A percentile compares a stretch with the other conserved stretches of the same genome.
These are phyloP conservation scores for Ailuropoda melanoleuca DNA, from an alignment of 2,113 vertebrate species.

Conservation along the genomic window DNA sequence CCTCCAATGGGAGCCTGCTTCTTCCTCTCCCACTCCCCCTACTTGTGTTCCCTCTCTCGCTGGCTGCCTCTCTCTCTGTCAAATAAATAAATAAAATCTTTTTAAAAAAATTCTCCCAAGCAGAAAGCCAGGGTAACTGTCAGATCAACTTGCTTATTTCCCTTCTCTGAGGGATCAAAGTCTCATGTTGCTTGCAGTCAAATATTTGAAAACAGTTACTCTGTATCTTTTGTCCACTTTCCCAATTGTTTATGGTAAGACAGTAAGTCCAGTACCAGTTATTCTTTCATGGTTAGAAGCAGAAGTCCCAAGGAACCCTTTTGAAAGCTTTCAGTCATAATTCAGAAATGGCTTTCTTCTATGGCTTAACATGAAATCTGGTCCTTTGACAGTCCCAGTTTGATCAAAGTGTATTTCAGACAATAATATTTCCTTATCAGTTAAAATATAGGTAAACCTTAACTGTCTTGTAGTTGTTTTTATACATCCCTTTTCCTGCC, in stretches of 20 bases:
- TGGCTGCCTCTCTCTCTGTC: no score
- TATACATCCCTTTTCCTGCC: not conserved
- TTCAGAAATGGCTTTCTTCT: not conserved
- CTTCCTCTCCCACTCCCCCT: no score
- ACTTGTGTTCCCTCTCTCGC: no score
- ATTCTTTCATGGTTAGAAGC: not conserved
- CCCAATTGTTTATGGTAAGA: not conserved
- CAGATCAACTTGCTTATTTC: not conserved
- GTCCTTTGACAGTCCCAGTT: not conserved
- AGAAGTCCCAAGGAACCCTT: not conserved
- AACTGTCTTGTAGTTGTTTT: not conserved
- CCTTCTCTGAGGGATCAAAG: not conserved
- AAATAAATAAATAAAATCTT: no score
- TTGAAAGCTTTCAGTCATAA: not conserved
- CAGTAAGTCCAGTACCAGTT: not conserved
- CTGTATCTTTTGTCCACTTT: not conserved
- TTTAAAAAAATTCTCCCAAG: not conserved
- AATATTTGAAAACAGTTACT: conserved; percentile 2
- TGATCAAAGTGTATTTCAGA: not conserved
- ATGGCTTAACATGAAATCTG: not conserved
- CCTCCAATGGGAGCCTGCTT: no score
- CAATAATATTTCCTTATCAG: not conserved
- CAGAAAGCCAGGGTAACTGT: not conserved
- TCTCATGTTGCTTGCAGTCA: not conserved
- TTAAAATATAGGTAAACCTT: not conserved